These are phyloP conservation scores for Ploceus nigricollis DNA, from an alignment of 2,113 vertebrate genomes.

Conservation along the genomic window DNA sequence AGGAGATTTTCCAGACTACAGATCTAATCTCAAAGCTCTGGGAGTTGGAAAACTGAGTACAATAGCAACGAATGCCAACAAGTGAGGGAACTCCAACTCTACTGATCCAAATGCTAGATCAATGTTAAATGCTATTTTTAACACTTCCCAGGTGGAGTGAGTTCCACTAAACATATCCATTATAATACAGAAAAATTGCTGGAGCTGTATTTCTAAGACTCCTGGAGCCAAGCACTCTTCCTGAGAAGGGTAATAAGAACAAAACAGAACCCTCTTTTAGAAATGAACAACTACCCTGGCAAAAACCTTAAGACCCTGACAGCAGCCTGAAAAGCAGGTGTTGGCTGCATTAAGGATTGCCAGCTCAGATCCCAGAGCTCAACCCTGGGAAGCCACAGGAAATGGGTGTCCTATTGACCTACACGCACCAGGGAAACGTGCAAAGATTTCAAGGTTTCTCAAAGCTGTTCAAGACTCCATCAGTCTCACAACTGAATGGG, in stretches of 20 bases:
- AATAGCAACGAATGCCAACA: background rate
- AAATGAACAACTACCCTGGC: background rate
- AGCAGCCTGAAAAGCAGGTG: background rate
- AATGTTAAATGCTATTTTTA: background rate
- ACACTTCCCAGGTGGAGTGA: rapidly evolving
- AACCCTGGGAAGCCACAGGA: background rate
- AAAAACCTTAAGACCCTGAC: background rate
- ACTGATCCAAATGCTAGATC: background rate
- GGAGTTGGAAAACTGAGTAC: background rate
- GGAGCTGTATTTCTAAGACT: background rate
- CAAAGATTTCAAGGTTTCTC: background rate
- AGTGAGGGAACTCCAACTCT: background rate
- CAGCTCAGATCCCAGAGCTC: background rate
- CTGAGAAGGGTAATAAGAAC: background rate
- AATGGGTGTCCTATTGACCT: background rate
- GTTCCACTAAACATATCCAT: background rate
- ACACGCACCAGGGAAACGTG: background rate
- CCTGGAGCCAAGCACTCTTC: background rate
- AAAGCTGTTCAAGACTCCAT: background rate
- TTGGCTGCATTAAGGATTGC: rapidly evolving
- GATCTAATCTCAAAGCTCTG: background rate
- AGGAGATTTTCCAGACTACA: background rate
- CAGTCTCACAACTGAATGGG: background rate
- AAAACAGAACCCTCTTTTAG: background rate
- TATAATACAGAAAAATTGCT: background rate